Conservation (phyloP, 2,113 vertebrate species). For the Herpailurus yagouaroundi region DNA sequence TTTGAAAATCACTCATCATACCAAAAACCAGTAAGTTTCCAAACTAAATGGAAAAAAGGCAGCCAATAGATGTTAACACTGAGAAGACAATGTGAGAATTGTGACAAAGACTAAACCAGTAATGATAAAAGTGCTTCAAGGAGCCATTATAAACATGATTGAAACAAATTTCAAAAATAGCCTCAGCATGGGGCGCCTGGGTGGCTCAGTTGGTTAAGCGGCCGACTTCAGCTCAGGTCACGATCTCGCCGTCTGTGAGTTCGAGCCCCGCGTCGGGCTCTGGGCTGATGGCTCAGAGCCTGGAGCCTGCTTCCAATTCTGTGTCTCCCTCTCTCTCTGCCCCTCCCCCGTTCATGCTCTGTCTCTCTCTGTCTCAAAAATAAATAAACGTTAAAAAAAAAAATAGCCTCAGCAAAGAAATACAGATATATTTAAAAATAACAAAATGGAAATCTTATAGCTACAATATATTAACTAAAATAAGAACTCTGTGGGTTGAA, state of each 20-base stretch:
- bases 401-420: background rate
- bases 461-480: background rate
- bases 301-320: too few species aligned
- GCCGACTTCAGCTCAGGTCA: too few species aligned
- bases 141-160: background rate
- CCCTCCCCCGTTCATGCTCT: too few species aligned
- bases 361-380: too few species aligned
- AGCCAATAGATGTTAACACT: background rate
- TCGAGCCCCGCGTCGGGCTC: too few species aligned
- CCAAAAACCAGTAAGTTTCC: background rate
- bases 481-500: background rate
- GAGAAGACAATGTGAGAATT: background rate
- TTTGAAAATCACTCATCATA: background rate
- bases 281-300: too few species aligned
- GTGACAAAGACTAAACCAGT: background rate
- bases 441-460: background rate
- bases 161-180: background rate
- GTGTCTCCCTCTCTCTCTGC: too few species aligned
- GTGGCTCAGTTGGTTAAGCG: too few species aligned
- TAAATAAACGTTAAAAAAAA: background rate
- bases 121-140: background rate
- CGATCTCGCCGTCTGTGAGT: too few species aligned
- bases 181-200: background rate
- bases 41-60: background rate
- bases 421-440: background rate